Evolutionary conservation across 2,113 vertebrate genomes (phyloP).

Genomic region (Lathamus discolor): DNA sequence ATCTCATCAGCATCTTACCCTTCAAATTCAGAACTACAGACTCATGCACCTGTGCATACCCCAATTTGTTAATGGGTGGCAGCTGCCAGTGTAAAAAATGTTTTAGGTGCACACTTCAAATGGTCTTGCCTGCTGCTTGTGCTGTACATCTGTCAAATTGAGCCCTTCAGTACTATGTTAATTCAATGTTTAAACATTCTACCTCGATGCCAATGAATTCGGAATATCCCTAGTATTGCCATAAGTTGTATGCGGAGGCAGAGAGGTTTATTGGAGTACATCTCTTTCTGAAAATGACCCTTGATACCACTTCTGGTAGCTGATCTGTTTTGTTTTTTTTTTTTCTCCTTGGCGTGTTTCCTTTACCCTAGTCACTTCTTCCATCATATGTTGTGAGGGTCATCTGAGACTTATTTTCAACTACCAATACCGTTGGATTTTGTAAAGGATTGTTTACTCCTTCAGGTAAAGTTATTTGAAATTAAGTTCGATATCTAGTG

Average conservation of each 20-base stretch:
- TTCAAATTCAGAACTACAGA: not conserved
- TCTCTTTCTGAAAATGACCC: not conserved
- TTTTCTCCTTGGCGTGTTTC: not conserved
- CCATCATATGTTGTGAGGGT: not conserved
- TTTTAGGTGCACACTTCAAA: accelerated
- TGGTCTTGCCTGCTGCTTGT: not conserved
- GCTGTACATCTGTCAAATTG: not conserved
- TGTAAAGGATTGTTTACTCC: not conserved
- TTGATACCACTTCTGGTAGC: not conserved
- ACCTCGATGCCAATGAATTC: not conserved
- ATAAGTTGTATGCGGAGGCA: not conserved
- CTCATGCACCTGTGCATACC: not conserved
- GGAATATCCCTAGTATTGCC: not conserved
- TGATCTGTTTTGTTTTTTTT: not conserved
- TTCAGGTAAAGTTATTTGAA: not conserved
- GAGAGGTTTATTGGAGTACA: not conserved
- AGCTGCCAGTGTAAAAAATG: not conserved
- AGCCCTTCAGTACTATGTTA: not conserved
- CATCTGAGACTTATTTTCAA: slow-evolving; percentile 1
- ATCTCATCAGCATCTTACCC: not conserved
- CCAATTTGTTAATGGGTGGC: not conserved
- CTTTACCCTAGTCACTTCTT: not conserved
- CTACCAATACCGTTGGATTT: not conserved
- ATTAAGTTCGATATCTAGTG: not conserved
- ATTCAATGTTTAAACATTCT: not conserved